Base-by-base conservation (phyloP, 2,113 vertebrate species). In the Lepus americanus region DNA sequence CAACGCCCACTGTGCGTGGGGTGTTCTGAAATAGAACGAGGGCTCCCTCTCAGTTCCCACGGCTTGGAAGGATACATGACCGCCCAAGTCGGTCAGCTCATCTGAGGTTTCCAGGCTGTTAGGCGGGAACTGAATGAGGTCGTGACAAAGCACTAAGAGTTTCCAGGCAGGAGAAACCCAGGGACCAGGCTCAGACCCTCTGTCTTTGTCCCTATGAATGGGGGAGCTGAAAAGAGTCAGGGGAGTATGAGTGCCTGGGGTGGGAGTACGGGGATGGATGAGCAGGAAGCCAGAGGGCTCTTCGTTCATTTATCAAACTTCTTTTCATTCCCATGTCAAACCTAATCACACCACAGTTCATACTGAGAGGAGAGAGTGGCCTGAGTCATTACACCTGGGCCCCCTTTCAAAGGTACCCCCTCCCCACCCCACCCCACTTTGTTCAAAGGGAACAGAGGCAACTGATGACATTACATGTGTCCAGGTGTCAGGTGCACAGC, bases 301-400 rank as follows among this genome's bases (percentile, higher is more conserved):
- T 74, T n/a, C 77, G 92, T 96, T 94, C 70, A 95, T 97, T 97
- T 97, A 89, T 98, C 90, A 96, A 97, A 97, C 92, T 66, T 90
- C 82, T 97, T 98, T 97, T 85, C 89, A 95, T 98, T 98, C 96
- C 97, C 92, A 85, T 97, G 97, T 97, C 90, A 93, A 94, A 90
- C 95, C 70, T 83, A 74, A 66, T 59, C 87, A 90, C 89, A 85
- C 63, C 19, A 39, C 63, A 79, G 33, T 51, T 82, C 87, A 29
- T 39, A 74, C 25, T 79, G 33, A 55, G 49, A 66, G 29, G 27
- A 59, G 19, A 61, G 25, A 64, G 8, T 20, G 33, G 31, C 31
- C 72, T 6, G 22, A 84, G 70, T 83, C 39, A 6, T 49, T 51
- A 67, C 81, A n/a, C 67, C 29, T 36, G 51, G 44, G 25, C 84